A percentile compares a stretch with the other conserved stretches of the same genome.
Conservation (phyloP, 2,113 vertebrate genomes). For the Dromas ardeola region DNA sequence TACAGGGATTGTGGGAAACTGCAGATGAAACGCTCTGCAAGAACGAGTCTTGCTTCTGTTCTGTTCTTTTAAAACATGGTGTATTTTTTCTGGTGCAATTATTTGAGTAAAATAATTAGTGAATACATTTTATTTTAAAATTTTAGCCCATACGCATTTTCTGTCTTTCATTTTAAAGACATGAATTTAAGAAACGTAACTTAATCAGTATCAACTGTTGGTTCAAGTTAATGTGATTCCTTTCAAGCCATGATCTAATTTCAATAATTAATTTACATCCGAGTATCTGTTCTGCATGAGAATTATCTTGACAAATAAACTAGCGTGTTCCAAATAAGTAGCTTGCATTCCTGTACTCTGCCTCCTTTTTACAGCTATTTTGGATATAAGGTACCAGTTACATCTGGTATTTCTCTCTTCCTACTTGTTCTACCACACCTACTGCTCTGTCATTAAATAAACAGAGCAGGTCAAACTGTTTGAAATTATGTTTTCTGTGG, state of each 20-base stretch:
- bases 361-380: neutral
- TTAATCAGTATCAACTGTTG: neutral
- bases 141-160: neutral
- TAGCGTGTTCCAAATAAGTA: neutral
- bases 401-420: neutral
- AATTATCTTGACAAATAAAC: slow-evolving; percentile 20
- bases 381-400: neutral
- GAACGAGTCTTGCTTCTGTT: neutral
- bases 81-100: neutral
- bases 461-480: neutral
- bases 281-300: neutral
- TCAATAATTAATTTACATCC: neutral
- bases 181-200: neutral
- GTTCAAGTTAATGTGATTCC: neutral
- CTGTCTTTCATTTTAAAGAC: neutral
- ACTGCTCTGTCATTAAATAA: neutral
- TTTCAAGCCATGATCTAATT: neutral
- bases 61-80: neutral
- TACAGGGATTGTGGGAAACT: neutral
- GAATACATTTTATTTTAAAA: neutral
- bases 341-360: neutral
- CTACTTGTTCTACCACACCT: neutral
- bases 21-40: neutral
- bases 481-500: neutral
- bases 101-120: neutral